Conservation (phyloP, 1,140 invertebrate genomes). For the Brachionus angularis region DNA sequence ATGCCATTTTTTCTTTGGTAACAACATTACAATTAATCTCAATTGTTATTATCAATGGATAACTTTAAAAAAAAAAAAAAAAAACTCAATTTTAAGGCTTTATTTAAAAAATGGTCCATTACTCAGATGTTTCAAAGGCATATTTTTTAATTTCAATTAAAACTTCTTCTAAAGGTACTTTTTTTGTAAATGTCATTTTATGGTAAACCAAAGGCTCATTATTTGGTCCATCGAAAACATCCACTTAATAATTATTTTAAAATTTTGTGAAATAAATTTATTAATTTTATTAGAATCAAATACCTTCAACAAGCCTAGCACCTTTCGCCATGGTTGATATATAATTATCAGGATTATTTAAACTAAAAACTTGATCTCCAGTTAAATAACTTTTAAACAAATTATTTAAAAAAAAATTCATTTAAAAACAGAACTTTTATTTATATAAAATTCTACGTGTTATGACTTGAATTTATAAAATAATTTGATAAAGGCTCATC, state of each 20-base stretch:
- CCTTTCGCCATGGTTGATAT: conserved; percentile 11
- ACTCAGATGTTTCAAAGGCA: conserved; percentile 22
- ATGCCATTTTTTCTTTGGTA: conserved; percentile 12
- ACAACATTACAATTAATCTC: conserved; percentile 32
- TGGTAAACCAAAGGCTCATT: conserved; percentile 8
- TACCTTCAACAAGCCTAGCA: conserved; percentile 25
- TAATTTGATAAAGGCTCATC: conserved; percentile 8
- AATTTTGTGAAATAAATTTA: too few relatives aligned
- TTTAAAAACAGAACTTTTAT: too few relatives aligned
- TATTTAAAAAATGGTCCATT: too few relatives aligned
- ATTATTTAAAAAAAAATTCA: too few relatives aligned
- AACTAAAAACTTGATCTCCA: conserved; percentile 38
- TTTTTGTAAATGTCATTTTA: conserved; percentile 34
- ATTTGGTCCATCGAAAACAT: conserved; percentile 9
- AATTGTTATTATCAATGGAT: conserved; percentile 22
- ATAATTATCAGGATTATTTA: conserved; percentile 11
- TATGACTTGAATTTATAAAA: conserved; percentile 39
- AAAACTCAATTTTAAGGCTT: too few relatives aligned
- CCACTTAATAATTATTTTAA: too few relatives aligned
- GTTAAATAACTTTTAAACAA: too few relatives aligned
- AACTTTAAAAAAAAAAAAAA: not conserved
- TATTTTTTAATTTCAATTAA: not conserved
- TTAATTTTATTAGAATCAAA: too few relatives aligned
- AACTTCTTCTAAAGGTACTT: conserved; percentile 33
- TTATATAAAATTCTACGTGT: too few relatives aligned